Evolutionary conservation across 37 sponge, comb jelly and placozoan genomes (phyloP).

Genomic region (Chondrosia reniformis): DNA sequence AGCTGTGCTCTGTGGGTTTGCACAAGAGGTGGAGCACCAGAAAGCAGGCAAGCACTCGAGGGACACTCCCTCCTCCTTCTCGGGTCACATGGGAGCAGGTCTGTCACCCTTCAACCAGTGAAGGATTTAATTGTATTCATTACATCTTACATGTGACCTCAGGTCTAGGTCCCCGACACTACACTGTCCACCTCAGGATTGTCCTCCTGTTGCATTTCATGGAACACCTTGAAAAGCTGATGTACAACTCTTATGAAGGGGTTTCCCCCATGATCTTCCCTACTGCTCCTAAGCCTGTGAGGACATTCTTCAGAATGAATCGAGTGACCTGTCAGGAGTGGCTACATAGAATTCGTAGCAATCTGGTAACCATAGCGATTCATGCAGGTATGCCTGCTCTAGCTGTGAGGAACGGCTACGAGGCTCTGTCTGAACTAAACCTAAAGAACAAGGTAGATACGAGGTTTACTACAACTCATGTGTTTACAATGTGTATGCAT

Average conservation of each 20-base stretch:
- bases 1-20: constrained; percentile 77
- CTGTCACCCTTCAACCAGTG: not conserved
- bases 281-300: constrained; percentile 44
- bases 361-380: constrained; percentile 78
- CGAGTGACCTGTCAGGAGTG: constrained; percentile 82
- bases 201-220: constrained; percentile 82
- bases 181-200: constrained; percentile 80
- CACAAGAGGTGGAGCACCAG: constrained; percentile 66
- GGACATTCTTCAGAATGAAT: constrained; percentile 87
- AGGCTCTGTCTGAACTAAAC: constrained; percentile 42
- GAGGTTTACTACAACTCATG: no score
- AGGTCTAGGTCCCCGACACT: constrained; percentile 86
- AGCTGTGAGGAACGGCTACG: constrained; percentile 76
- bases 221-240: constrained; percentile 88
- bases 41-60: constrained; percentile 34
- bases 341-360: constrained; percentile 66
- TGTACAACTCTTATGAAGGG: constrained; percentile 96
- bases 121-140: not conserved
- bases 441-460: constrained; percentile 1
- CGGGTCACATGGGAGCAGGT: constrained; percentile 83
- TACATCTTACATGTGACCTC: not conserved
- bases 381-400: constrained; percentile 83
- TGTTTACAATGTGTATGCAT: no score
- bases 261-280: constrained; percentile 23
- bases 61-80: constrained; percentile 79